Evolutionary conservation across 2,113 vertebrate species (phyloP).

Genomic region (Hippolais icterina): DNA sequence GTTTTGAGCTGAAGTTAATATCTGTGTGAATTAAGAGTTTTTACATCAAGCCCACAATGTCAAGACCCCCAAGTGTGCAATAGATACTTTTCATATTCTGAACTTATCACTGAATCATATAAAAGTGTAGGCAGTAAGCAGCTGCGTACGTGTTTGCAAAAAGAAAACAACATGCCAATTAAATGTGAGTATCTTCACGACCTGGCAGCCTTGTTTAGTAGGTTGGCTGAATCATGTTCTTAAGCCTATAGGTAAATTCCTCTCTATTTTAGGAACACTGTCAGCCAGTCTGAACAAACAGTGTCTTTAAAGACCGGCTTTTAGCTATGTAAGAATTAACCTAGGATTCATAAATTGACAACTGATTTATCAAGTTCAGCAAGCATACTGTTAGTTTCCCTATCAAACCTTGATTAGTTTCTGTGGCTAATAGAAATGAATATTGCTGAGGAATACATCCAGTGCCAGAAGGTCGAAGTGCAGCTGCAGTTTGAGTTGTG

Average conservation of each 20-base stretch:
- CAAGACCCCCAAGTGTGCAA: neutral
- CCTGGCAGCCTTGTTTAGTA: neutral
- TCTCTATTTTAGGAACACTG: neutral
- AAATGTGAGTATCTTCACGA: neutral
- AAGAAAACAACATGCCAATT: neutral
- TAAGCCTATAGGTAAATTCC: neutral
- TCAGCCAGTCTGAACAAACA: neutral
- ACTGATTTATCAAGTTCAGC: neutral
- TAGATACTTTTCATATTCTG: neutral
- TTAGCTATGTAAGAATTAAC: neutral
- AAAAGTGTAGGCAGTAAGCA: neutral
- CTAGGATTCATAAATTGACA: neutral
- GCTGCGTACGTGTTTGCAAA: neutral
- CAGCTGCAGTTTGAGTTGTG: neutral
- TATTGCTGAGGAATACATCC: neutral
- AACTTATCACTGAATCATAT: neutral
- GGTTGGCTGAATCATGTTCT: neutral
- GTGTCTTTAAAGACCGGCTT: neutral
- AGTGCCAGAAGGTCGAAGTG: fast-evolving
- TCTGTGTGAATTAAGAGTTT: neutral
- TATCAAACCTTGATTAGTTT: neutral
- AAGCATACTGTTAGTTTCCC: neutral
- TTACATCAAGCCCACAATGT: neutral
- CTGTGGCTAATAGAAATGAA: neutral
- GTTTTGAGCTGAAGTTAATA: neutral